Evolutionary conservation across 2,797 vertebrate species (phyloP).

Genomic region (Macroramphosus scolopax): DNA sequence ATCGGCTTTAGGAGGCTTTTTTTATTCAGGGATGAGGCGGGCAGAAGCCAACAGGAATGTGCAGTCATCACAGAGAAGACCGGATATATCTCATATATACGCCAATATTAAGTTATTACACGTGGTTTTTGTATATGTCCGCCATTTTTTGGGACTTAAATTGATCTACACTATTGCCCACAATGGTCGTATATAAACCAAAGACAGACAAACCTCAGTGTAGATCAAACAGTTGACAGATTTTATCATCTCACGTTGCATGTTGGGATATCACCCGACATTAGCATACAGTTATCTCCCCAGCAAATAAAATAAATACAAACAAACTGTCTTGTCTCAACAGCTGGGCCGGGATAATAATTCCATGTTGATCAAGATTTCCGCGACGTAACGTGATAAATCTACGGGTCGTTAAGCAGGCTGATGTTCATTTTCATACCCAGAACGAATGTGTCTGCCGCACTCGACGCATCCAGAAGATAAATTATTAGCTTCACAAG

Average conservation of each 20-base stretch:
- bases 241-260: too few relatives aligned
- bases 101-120: too few relatives aligned
- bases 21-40: too few relatives aligned
- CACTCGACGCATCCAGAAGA: conserved; percentile 58
- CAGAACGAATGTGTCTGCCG: conserved; percentile 54
- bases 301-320: background rate
- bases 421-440: conserved; percentile 53
- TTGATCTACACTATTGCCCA: too few relatives aligned
- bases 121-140: too few relatives aligned
- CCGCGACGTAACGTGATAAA: conserved; percentile 26
- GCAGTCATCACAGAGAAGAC: too few relatives aligned
- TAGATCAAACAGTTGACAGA: background rate
- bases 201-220: too few relatives aligned
- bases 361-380: conserved; percentile 36
- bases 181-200: too few relatives aligned
- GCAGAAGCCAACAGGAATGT: too few relatives aligned
- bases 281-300: background rate
- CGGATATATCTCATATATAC: too few relatives aligned
- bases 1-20: too few relatives aligned
- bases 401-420: conserved; percentile 54
- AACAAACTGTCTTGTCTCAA: conserved; percentile 1
- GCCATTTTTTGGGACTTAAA: too few relatives aligned
- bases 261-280: background rate
- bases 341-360: conserved; percentile 10
- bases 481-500: conserved; percentile 62